Base-by-base conservation (phyloP, 2,113 vertebrate species). In the Elgaria multicarinata region DNA sequence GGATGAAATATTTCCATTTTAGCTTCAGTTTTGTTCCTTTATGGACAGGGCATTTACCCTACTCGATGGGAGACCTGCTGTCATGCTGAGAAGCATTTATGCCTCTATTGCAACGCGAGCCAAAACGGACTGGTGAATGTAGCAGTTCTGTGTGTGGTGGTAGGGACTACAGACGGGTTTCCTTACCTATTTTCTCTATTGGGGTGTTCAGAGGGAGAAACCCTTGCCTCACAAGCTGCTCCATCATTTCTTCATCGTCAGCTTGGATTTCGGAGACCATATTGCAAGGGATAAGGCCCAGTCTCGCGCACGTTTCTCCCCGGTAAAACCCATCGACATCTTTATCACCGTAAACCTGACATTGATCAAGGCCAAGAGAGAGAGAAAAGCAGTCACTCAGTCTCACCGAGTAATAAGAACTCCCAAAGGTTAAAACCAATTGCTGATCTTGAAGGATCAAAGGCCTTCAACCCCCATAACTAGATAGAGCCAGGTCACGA, bases 261-360 rank as follows among this genome's bases (percentile, higher is more conserved):
- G 98, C 98, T 91, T 99, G 99, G 92, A 99, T 99, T 93, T 99
- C 99, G 0, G 99, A 99, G 78, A 99, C 98, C 99, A 99, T 99
- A 91, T 99, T 99, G 82, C 99, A 99, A 0, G 99, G 99, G 72
- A 99, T 98, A 93, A 99, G 98, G 90, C 99, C 99, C 8, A 96
- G 94, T 66, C 99, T 96, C 0, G 98, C 96, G 14, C 98, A 97
- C 82, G 98, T 98, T 93, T 99, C 97, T 8, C 99, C 99, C 8
- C 98, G 98, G 95, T 99, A 99, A 96, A 99, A 99, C 3, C 99
- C 99, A 20, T 99, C 99, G 0, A 97, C 98, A 28, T 99, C 99
- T 93, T 99, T 99, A 75, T 99, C 98, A 1, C 99, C 99, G 26
- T 99, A 99, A 71, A 99, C 98, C 99, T 99, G 89, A 42, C 36